Percentiles rank a stretch among this genome's conserved stretches.
phyloP scores from a whole-genome alignment of 2,113 vertebrate species.

The Phocoena phocoena region DNA sequence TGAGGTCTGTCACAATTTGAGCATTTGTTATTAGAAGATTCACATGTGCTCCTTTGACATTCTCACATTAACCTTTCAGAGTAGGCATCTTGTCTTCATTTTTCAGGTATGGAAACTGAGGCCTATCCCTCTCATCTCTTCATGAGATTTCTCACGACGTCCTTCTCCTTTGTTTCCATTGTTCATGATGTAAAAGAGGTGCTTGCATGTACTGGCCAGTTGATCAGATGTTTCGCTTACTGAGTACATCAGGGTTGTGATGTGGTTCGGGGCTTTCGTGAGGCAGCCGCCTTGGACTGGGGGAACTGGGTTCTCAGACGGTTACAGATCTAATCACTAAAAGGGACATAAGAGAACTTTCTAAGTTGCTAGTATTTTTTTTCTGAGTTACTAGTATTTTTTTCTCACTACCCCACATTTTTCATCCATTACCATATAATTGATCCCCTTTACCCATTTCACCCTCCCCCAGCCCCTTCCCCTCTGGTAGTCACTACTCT shows the following conservation, averaged over 20 bases:
- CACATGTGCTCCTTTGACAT: background rate
- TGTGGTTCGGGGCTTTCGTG: background rate
- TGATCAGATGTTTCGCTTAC: background rate
- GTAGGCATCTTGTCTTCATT: background rate
- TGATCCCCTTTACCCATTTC: background rate
- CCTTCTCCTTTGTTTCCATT: background rate
- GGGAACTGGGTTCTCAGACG: background rate
- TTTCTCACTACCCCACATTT: background rate
- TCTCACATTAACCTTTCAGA: background rate
- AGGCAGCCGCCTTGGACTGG: background rate
- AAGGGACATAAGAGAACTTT: background rate
- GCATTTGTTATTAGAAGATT: background rate
- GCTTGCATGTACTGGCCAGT: background rate
- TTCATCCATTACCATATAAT: background rate
- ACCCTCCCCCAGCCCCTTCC: background rate
- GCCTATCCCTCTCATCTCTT: background rate
- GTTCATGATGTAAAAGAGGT: too few relatives aligned
- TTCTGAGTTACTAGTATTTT: background rate
- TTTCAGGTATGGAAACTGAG: background rate
- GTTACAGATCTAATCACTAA: background rate
- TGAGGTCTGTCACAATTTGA: background rate
- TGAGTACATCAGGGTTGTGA: background rate
- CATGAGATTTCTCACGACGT: background rate
- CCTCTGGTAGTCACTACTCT: background rate
- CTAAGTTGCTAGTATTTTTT: background rate